Conservation (phyloP, 2,888 invertebrate genomes). For the Xestia c-nigrum region DNA sequence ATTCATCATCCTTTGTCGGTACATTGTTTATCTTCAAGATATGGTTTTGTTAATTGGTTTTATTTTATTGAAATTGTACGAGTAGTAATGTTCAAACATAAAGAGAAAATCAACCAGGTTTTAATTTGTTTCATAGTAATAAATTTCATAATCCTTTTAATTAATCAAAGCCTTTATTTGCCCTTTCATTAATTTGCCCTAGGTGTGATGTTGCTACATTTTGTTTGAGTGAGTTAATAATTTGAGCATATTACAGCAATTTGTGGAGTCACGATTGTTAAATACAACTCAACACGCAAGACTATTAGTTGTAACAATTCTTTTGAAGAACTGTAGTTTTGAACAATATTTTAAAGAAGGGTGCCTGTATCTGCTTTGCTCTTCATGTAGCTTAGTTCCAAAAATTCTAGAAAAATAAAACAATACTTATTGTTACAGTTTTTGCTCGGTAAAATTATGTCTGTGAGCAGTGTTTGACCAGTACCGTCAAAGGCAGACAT, state of each 20-base stretch:
- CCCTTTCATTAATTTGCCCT: neutral
- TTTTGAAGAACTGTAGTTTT: neutral
- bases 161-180: conserved; percentile 6
- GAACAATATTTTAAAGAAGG: neutral
- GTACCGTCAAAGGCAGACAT: too few species aligned
- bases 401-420: neutral
- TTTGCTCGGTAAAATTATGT: neutral
- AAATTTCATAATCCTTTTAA: neutral
- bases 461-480: too few species aligned
- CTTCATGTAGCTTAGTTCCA: neutral
- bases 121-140: neutral
- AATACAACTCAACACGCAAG: conserved; percentile 39
- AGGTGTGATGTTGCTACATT: conserved; percentile 6
- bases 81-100: neutral
- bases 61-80: conserved; percentile 21
- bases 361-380: neutral
- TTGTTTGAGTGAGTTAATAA: conserved; percentile 27
- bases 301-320: neutral
- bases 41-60: conserved; percentile 20
- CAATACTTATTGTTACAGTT: neutral
- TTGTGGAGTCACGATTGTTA: conserved; percentile 46
- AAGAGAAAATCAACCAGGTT: neutral
- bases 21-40: conserved; percentile 32
- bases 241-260: conserved; percentile 35
- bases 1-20: conserved; percentile 37